These are phyloP conservation scores for Drosophila littoralis DNA, from an alignment of 1,140 invertebrate species.

Conservation along the genomic window DNA sequence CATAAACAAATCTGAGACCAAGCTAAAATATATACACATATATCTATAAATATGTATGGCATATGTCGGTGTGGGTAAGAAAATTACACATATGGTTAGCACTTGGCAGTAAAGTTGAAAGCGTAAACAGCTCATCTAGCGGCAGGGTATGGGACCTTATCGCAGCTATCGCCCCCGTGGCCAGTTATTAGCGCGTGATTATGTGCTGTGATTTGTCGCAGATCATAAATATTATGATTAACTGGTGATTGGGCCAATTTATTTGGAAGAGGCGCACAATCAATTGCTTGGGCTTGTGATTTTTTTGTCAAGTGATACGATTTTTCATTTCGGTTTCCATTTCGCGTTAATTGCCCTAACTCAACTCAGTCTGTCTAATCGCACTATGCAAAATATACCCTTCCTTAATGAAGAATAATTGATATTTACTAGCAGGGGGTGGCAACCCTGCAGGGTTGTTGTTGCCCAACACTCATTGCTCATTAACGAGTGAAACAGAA, in stretches of 20 bases:
- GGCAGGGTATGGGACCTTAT: constrained; percentile 16
- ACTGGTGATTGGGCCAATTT: constrained; percentile 33
- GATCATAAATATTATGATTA: constrained; percentile 63
- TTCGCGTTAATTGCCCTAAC: neutral
- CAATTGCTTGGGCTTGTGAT: constrained; percentile 2
- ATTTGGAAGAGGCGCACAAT: constrained; percentile 21
- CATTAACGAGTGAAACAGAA: neutral
- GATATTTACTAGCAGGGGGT: neutral
- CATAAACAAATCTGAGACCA: constrained; percentile 45
- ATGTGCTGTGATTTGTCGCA: constrained; percentile 61
- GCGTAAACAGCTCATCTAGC: constrained; percentile 27
- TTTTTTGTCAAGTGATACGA: constrained; percentile 4
- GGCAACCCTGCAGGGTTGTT: constrained; percentile 4
- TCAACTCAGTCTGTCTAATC: neutral
- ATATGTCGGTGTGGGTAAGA: neutral
- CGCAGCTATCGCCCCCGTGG: constrained; percentile 5
- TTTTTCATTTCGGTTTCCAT: constrained; percentile 10
- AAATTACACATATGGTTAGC: constrained; percentile 19
- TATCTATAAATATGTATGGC: neutral
- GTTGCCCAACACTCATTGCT: constrained; percentile 3
- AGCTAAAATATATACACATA: constrained; percentile 10
- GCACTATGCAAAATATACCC: neutral
- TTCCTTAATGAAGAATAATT: neutral
- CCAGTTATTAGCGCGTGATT: constrained; percentile 76
- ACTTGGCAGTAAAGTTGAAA: constrained; percentile 13